A percentile compares a stretch with the other conserved stretches of the same genome.
Conservation (phyloP, 2,888 invertebrate genomes). For the Slavum lentiscoides region DNA sequence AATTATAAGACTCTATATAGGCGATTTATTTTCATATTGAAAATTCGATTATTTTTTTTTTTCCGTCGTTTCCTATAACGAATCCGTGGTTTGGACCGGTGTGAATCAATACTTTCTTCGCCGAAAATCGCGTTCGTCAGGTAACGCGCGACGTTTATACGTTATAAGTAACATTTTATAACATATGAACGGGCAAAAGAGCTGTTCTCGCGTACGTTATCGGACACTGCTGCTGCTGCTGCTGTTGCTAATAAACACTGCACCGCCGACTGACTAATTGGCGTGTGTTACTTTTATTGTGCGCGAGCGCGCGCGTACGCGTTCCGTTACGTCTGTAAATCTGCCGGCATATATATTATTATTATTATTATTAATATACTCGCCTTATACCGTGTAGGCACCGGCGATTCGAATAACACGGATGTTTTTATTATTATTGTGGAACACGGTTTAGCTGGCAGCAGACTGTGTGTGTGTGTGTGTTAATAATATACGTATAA, state of each 20-base stretch:
- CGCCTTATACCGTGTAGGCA: background rate
- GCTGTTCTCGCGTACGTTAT: background rate
- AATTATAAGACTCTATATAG: too few species aligned
- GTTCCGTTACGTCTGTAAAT: conserved; percentile 49
- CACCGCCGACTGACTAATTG: conserved; percentile 30
- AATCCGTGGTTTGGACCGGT: too few species aligned
- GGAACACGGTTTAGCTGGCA: background rate
- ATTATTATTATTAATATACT: background rate
- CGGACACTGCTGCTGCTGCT: background rate
- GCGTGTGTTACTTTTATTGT: conserved; percentile 49
- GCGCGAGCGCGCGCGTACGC: conserved; percentile 19
- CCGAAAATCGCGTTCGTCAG: too few species aligned
- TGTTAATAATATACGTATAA: background rate
- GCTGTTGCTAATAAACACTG: conserved; percentile 13
- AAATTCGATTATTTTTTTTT: too few species aligned
- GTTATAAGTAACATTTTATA: too few species aligned
- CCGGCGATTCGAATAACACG: conserved; percentile 16
- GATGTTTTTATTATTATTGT: conserved; percentile 7
- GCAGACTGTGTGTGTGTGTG: background rate
- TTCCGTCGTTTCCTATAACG: too few species aligned
- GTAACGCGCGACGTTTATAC: too few species aligned
- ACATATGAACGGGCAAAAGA: too few species aligned
- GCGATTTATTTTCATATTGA: too few species aligned
- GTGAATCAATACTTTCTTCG: too few species aligned
- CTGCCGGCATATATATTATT: background rate